Conservation (phyloP, 1,140 invertebrate species). For the Nebria ingens region DNA sequence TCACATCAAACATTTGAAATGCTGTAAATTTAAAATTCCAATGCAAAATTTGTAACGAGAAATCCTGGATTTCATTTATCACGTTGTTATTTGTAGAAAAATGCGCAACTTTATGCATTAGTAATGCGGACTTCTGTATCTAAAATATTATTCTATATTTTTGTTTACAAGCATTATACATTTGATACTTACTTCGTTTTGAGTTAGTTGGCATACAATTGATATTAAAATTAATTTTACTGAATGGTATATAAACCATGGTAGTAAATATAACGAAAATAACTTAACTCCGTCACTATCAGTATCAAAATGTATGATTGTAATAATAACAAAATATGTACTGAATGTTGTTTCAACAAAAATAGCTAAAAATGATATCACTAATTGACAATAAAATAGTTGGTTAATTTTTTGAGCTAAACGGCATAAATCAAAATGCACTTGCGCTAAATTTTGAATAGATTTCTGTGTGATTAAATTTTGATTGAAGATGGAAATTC, state of each 20-base stretch:
- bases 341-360: constrained; percentile 4
- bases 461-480: background rate
- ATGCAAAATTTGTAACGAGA: background rate
- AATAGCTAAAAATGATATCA: background rate
- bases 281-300: background rate
- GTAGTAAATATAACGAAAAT: constrained; percentile 1
- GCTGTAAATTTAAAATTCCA: background rate
- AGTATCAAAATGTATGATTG: background rate
- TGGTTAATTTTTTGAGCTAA: background rate
- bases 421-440: background rate
- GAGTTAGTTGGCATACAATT: background rate
- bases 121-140: background rate
- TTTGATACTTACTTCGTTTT: background rate
- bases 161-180: background rate
- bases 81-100: background rate
- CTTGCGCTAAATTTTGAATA: background rate
- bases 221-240: background rate
- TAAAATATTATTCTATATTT: background rate
- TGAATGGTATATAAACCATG: background rate
- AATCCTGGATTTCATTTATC: background rate
- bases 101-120: background rate
- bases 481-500: background rate
- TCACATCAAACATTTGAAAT: background rate
- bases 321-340: constrained; percentile 1
- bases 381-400: background rate